These are phyloP conservation scores for Chlorodrepanis virens DNA, from an alignment of 2,113 vertebrate genomes.

Conservation along the genomic window DNA sequence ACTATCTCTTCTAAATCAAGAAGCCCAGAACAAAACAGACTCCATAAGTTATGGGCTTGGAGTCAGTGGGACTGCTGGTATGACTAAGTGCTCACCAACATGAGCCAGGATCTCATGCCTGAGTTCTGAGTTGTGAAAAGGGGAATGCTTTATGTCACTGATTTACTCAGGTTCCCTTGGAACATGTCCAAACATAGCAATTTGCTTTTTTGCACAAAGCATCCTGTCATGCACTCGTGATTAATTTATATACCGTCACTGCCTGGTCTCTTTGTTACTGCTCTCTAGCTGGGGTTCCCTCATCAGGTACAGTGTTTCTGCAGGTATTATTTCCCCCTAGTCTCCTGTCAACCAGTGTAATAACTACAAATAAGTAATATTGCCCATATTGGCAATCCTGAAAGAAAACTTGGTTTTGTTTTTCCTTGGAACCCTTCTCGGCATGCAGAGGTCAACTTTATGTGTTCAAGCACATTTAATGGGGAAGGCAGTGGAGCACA, in stretches of 20 bases:
- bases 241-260: not conserved
- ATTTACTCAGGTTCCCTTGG: slow-evolving; percentile 38
- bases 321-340: not conserved
- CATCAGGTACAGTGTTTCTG: not conserved
- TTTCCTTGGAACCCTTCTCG: not conserved
- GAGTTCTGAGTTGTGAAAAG: slow-evolving; percentile 20
- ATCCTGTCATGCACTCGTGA: slow-evolving; percentile 1
- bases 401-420: slow-evolving; percentile 6
- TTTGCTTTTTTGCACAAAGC: slow-evolving; percentile 37
- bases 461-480: not conserved
- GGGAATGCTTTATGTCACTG: slow-evolving; percentile 46
- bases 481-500: not conserved
- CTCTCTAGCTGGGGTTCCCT: not conserved
- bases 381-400: not conserved
- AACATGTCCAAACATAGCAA: slow-evolving; percentile 16
- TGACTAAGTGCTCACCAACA: slow-evolving; percentile 34
- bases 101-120: slow-evolving; percentile 17
- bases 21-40: not conserved
- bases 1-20: not conserved
- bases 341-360: not conserved
- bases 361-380: not conserved
- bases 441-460: not conserved
- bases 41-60: not conserved
- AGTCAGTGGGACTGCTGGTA: slow-evolving; percentile 1
- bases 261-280: not conserved